These are phyloP conservation scores for Drosophila anomelani DNA, from an alignment of 2,888 invertebrate species.

Conservation along the genomic window DNA sequence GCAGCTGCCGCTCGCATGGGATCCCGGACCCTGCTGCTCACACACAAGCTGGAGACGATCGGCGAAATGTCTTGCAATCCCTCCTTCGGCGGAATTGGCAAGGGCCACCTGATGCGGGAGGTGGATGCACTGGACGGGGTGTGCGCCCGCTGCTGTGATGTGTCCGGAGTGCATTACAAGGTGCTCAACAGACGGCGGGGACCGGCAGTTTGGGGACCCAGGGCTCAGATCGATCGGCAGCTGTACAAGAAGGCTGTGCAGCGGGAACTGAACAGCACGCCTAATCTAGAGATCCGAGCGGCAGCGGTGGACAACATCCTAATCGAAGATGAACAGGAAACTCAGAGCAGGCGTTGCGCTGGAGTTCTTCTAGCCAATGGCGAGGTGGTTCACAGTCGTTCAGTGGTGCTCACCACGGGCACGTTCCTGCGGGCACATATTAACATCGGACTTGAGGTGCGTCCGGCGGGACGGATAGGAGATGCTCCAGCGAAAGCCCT, in stretches of 20 bases:
- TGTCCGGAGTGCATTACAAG: conserved; percentile 92
- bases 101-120: conserved; percentile 94
- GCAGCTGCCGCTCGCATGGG: conserved; percentile 94
- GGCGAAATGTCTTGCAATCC: conserved; percentile 98
- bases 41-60: conserved; percentile 93
- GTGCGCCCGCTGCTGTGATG: conserved; percentile 92
- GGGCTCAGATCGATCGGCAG: conserved; percentile 94
- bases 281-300: conserved; percentile 88
- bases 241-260: conserved; percentile 92
- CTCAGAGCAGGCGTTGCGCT: conserved; percentile 59
- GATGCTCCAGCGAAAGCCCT: conserved; percentile 92
- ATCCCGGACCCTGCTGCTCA: conserved; percentile 91
- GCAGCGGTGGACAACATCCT: conserved; percentile 92
- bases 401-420: conserved; percentile 94
- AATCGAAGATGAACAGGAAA: conserved; percentile 79
- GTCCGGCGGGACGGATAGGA: conserved; percentile 92
- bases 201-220: conserved; percentile 94
- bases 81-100: conserved; percentile 96
- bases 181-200: conserved; percentile 92
- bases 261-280: conserved; percentile 87
- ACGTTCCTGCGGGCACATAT: conserved; percentile 95
- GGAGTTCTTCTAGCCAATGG: conserved; percentile 85
- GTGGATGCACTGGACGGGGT: conserved; percentile 95
- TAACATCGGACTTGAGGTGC: conserved; percentile 90
- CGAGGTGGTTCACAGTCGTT: conserved; percentile 86